Evolutionary conservation across 2,113 vertebrate species (phyloP), one percentile per base, ranked within the genome.

Genomic region (Pluvianellus socialis): DNA sequence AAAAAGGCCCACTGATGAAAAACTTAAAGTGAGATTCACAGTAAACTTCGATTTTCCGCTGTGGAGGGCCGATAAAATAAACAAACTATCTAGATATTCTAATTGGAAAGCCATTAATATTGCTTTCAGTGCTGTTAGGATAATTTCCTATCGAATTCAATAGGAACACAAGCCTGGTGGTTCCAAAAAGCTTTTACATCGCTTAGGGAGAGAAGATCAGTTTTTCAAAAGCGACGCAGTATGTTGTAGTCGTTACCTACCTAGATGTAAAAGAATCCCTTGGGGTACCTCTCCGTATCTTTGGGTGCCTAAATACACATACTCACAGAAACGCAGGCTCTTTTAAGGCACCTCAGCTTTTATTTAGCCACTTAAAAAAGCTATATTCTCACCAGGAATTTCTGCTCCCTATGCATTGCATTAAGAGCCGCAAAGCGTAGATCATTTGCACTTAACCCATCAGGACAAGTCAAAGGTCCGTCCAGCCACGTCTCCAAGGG

Each of bases 61-160:
- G 0, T 8, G 63, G 62, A 76, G 55, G 32, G 42, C 74, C 5
- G 0, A 93, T 86, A 87, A 86, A 76, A 90, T 61, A 71, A 90
- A 83, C 63, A 80, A 96, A 61, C 52, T 47, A 38, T 56, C 67
- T 5, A 55, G 92, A 71, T 79, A 72, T 88, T 75, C 71, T 67
- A 67, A 95, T 84, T 86, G 66, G 63, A 95, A 94, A 96, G 75
- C 56, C 88, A 67, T 84, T 95, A 86, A 88, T 96, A 93, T 72
- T 72, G 81, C 90, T 90, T 38, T 28, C 71, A 30, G 90, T 7
- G 67, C 82, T 42, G 7, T 56, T n/a, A 88, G 87, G 84, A 87
- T 88, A 2, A 44, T 68, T 90, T 85, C 70, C 67, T 19, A 7
- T 17, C 62, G 82, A 72, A 76, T 33, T 58, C 15, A n/a, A 52